phyloP scores from a whole-genome alignment of 2,797 vertebrate genomes.

The Myripristis jacobus region DNA sequence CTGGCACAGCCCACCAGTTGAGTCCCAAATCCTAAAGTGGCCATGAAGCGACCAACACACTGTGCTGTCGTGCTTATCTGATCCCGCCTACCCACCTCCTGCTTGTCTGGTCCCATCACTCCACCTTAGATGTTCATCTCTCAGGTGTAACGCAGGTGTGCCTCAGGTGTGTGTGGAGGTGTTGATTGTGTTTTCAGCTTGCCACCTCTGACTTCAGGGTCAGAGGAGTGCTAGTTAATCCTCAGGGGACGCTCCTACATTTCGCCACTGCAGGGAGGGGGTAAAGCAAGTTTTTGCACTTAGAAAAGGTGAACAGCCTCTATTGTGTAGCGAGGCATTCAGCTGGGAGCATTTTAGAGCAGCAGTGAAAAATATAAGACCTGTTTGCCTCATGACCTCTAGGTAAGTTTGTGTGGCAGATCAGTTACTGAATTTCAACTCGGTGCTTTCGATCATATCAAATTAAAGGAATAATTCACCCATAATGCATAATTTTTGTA shows the following conservation, averaged over 20 bases:
- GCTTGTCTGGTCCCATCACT: conserved; percentile 5
- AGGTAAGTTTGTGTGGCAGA: background rate
- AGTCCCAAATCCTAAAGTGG: conserved; percentile 35
- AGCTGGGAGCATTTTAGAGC: no score
- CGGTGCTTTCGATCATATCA: background rate
- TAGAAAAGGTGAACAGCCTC: background rate
- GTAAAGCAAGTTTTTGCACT: background rate
- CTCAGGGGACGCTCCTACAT: conserved; percentile 20
- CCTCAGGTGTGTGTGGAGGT: conserved; percentile 23
- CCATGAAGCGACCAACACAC: conserved; percentile 58
- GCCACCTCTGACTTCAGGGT: conserved; percentile 24
- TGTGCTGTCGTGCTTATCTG: conserved; percentile 14
- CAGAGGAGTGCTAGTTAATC: conserved; percentile 45
- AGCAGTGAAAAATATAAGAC: no score
- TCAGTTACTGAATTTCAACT: background rate
- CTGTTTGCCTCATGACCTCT: no score
- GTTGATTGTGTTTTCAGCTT: conserved; percentile 63
- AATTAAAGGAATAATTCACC: no score
- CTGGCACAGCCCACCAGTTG: conserved; percentile 24
- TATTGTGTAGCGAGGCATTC: no score
- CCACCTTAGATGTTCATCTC: conserved; percentile 44
- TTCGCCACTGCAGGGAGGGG: conserved; percentile 42
- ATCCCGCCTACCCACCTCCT: conserved; percentile 17
- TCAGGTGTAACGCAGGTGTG: conserved; percentile 41
- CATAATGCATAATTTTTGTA: no score